phyloP scores from a whole-genome alignment of 2,797 vertebrate genomes.

The Loriculus beryllinus region DNA sequence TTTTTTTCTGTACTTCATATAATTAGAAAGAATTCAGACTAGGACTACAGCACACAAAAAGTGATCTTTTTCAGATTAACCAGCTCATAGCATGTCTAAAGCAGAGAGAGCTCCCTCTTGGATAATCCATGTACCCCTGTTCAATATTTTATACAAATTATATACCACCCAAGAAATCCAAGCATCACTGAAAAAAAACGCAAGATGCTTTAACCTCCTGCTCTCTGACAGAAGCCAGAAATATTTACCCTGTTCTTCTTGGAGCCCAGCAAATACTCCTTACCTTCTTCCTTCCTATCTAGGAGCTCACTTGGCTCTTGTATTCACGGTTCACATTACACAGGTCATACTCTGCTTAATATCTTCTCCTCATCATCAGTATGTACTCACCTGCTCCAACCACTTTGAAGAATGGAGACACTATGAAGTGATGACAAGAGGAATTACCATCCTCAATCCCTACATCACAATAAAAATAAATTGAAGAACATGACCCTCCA shows the following conservation, averaged over 20 bases:
- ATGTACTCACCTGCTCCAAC: neutral
- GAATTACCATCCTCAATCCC: neutral
- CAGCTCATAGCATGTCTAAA: neutral
- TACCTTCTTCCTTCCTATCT: neutral
- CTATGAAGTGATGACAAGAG: neutral
- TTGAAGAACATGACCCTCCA: neutral
- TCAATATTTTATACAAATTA: neutral
- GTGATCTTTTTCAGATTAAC: neutral
- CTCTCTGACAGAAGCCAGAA: neutral
- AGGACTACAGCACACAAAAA: neutral
- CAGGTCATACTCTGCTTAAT: neutral
- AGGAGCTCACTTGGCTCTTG: neutral
- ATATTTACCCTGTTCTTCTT: neutral
- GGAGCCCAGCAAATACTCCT: neutral
- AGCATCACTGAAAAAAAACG: neutral
- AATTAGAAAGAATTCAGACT: neutral
- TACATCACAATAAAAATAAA: neutral
- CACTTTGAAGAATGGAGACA: neutral
- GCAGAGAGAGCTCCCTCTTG: neutral
- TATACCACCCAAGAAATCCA: neutral
- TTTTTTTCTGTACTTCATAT: rapidly evolving
- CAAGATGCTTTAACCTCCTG: neutral
- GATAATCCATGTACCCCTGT: neutral
- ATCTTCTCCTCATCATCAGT: neutral
- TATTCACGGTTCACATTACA: neutral